Conservation (phyloP, 2,888 invertebrate species). For the Amaurobius ferox region DNA sequence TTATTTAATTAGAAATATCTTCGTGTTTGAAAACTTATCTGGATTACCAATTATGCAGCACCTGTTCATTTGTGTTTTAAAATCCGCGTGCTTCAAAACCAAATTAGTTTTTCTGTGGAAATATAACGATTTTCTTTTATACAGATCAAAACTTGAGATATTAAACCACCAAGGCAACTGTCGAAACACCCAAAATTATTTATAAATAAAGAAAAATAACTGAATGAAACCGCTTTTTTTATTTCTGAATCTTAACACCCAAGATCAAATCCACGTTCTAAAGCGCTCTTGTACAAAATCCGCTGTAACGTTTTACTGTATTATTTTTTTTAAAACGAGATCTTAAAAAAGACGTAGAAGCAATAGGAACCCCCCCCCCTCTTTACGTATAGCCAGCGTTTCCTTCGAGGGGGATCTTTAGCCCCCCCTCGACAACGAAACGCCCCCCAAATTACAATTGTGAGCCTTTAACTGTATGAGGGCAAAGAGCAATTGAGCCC, state of each 20-base stretch:
- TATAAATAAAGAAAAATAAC: conserved; percentile 41
- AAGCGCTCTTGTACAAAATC: conserved; percentile 49
- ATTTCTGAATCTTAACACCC: conserved; percentile 41
- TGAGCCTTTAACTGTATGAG: conserved; percentile 58
- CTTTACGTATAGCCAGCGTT: conserved; percentile 15
- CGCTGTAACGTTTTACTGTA: conserved; percentile 53
- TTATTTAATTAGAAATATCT: no score
- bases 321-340: conserved; percentile 42
- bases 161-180: conserved; percentile 37
- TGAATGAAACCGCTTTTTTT: background rate
- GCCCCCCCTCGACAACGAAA: conserved; percentile 60
- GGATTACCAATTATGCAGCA: no score
- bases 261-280: conserved; percentile 43
- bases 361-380: conserved; percentile 9
- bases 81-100: no score
- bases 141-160: background rate
- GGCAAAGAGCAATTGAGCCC: conserved; percentile 66
- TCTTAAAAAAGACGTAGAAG: conserved; percentile 24
- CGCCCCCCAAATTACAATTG: conserved; percentile 67
- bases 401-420: conserved; percentile 58
- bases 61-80: no score
- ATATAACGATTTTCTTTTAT: no score
- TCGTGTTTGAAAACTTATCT: no score
- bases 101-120: no score
- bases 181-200: conserved; percentile 51